phyloP scores from a whole-genome alignment of 2,888 invertebrate species.

The Anoplius nigerrimus region DNA sequence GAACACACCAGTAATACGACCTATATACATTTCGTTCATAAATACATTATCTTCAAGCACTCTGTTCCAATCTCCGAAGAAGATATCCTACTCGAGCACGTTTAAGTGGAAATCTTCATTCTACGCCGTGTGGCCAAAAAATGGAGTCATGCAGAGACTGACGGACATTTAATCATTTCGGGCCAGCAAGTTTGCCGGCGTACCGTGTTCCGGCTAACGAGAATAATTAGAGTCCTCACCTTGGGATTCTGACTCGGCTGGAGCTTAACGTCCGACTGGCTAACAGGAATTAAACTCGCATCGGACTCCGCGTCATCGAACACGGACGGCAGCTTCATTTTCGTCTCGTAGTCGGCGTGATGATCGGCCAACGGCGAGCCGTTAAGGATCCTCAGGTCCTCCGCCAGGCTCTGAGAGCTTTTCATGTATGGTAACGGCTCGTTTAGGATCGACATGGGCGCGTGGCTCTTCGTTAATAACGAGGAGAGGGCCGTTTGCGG shows the following conservation, averaged over 20 bases:
- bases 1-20: neutral
- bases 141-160: too few relatives aligned
- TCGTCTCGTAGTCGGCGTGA: constrained; percentile 47
- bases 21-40: too few relatives aligned
- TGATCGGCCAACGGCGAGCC: constrained; percentile 46
- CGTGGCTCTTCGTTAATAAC: constrained; percentile 50
- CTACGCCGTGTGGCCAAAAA: too few relatives aligned
- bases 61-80: too few relatives aligned
- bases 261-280: constrained; percentile 53
- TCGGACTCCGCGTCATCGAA: constrained; percentile 54
- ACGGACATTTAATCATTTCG: too few relatives aligned
- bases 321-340: constrained; percentile 54
- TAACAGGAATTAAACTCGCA: constrained; percentile 44
- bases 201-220: neutral
- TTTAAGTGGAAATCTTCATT: too few relatives aligned
- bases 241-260: constrained; percentile 41
- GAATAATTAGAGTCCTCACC: constrained; percentile 17
- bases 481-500: constrained; percentile 50
- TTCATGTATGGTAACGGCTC: constrained; percentile 61
- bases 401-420: constrained; percentile 50
- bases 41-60: too few relatives aligned
- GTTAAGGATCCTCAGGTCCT: constrained; percentile 55
- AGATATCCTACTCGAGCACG: too few relatives aligned
- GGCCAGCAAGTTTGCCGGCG: neutral
- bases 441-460: constrained; percentile 51